Evolutionary conservation across 2,888 invertebrate genomes (phyloP), one percentile per base, ranked within the genome.

Genomic region (Harpagoxenus sublaevis): DNA sequence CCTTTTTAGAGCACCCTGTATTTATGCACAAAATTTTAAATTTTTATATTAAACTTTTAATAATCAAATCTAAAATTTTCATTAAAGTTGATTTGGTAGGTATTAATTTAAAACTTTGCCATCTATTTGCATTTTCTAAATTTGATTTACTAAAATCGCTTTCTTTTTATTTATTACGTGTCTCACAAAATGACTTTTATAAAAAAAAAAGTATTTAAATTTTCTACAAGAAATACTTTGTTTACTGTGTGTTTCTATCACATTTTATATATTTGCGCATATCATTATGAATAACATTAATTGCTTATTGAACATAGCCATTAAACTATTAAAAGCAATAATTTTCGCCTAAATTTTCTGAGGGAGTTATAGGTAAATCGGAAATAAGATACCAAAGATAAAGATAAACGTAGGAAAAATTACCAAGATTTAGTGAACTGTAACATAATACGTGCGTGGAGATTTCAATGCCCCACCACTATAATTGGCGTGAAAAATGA

Each of bases 381-480:
- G 10, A 23, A 9, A 73, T 45, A 74, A 45, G 15, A 31, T 45
- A 12, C 3, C n/a, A 53, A 53, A n/a, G 28, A 28, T 10, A 18
- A 10, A 53, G 57, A 60, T 81, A 53, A 15, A 48, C 48, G 51
- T 12, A 42, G 55, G 42, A 45, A 60, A 39, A 60, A 35, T 31
- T 39, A 8, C 31, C 8, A 45, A 65, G 73, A 74, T 77, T 55
- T 48, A 3, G 31, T 73, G 18, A 28, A 53, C 18, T 35, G 6
- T 35, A 35, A 35, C 35, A 35, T n/a, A n/a, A 18, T 39, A 75
- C 5, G n/a, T 28, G 15, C 15, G 45, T 8, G 65, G 83, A 62
- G 74, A 86, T 48, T 82, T 84, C 48, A 84, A 83, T 71, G 83
- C 84, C 28, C 31, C 39, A 31, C 9, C 39, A n/a, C 2, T 1